Conservation (phyloP, 2,888 invertebrate species). For the Ceraclea dissimilis region DNA sequence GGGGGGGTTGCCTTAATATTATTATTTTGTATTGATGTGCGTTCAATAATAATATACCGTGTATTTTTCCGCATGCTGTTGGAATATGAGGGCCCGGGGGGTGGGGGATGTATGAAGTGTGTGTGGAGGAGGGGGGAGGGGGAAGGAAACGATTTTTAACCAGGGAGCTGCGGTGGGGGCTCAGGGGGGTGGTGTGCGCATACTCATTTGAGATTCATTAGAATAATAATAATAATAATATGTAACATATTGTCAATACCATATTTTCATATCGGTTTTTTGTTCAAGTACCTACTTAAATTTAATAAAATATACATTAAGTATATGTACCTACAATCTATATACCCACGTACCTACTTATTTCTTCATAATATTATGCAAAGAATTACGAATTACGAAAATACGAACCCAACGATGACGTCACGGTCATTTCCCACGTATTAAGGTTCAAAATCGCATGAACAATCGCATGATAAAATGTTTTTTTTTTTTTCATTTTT, state of each 20-base stretch:
- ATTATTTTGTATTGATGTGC: constrained; percentile 27
- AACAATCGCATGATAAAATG: too few relatives aligned
- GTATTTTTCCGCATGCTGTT: constrained; percentile 26
- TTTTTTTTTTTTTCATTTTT: too few relatives aligned
- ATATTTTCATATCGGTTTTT: too few relatives aligned
- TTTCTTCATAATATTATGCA: too few relatives aligned
- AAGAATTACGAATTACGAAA: too few relatives aligned
- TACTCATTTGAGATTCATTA: constrained; percentile 26
- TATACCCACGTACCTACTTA: too few relatives aligned
- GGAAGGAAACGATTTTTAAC: constrained; percentile 17
- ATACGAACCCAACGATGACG: too few relatives aligned
- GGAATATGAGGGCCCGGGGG: constrained; percentile 1
- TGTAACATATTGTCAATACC: not conserved
- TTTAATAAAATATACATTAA: too few relatives aligned
- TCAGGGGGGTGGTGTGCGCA: constrained; percentile 18
- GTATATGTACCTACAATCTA: too few relatives aligned
- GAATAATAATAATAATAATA: constrained; percentile 15
- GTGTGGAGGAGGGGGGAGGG: constrained; percentile 14
- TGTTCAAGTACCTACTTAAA: too few relatives aligned
- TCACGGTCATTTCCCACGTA: too few relatives aligned
- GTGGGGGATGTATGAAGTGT: constrained; percentile 5
- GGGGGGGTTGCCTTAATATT: constrained; percentile 22
- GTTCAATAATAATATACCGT: constrained; percentile 25
- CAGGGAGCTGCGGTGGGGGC: constrained; percentile 1
- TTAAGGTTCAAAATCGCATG: too few relatives aligned